Percentiles rank a stretch among this genome's conserved stretches.
Conservation (phyloP, 2,113 vertebrate species). For the Nesoenas mayeri region DNA sequence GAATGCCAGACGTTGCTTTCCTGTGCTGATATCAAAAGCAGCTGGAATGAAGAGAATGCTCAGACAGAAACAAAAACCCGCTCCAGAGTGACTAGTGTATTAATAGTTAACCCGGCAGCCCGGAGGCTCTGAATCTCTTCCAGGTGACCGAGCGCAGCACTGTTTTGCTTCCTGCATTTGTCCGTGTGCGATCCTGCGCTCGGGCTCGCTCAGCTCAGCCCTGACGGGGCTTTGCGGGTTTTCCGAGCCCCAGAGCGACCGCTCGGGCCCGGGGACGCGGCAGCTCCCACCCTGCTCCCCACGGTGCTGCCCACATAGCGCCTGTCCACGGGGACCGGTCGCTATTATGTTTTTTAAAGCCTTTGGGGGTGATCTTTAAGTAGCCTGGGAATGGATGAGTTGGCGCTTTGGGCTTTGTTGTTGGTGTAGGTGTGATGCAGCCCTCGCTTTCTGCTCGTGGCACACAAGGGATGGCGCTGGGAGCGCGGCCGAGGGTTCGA, state of each 20-base stretch:
- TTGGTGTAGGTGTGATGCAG: background rate
- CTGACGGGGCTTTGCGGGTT: background rate
- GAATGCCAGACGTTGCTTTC: background rate
- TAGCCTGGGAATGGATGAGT: background rate
- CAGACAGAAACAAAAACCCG: background rate
- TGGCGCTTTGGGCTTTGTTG: background rate
- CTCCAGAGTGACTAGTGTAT: background rate
- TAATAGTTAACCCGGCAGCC: slow-evolving; percentile 26
- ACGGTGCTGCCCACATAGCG: too few relatives aligned
- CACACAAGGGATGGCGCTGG: background rate
- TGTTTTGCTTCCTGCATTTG: slow-evolving; percentile 66
- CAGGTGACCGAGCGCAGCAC: slow-evolving; percentile 43
- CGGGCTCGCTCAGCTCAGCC: background rate
- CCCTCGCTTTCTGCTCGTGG: background rate
- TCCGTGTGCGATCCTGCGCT: slow-evolving; percentile 58
- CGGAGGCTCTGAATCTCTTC: slow-evolving; percentile 28
- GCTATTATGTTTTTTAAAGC: background rate
- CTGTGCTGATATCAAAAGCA: background rate
- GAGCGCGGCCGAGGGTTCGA: background rate
- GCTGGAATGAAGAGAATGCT: background rate
- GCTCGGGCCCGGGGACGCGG: too few relatives aligned
- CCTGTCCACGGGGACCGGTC: background rate
- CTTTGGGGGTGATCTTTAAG: background rate
- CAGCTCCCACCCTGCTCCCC: too few relatives aligned
- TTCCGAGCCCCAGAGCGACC: background rate